Base-by-base conservation (phyloP, 1,140 invertebrate species). In the Telenomus remus region DNA sequence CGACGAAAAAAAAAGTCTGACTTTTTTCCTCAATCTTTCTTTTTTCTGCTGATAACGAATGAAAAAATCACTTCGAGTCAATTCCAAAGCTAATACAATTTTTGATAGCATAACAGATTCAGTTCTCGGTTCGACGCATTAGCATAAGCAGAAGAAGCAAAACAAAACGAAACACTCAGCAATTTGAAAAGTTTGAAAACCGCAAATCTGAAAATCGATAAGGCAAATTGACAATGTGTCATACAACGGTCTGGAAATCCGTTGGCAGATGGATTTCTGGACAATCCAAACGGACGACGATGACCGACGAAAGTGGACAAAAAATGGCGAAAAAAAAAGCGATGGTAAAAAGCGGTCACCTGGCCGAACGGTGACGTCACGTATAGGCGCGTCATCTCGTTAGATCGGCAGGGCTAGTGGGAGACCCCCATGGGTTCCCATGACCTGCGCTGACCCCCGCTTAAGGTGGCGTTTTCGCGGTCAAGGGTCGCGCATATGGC, bases 341-440 rank as follows among this genome's bases (percentile, higher is more conserved):
- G 12, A 49, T 11, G 27, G 42, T 35, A 72, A 76, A 76, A 76
- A 76, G 57, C 65, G 83, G 70, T 83, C 85, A 83, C 65, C 81
- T 84, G 84, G 81, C 64, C n/a, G n/a, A 19, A 13, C 19, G 4
- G 54, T 79, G 53, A 77, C 73, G 66, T 78, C 61, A 73, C 42
- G 15, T 85, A 85, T 77, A 60, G 78, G 51, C 63, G 50, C 74
- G 79, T 82, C 78, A 80, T 57, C 42, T 33, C 43, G 60, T 47
- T 16, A 11, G 56, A 11, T n/a, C 46, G 47, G 1, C 44, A 37
- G 16, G 53, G 42, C 54, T 47, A 37, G 44, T 51, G 43, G 14
- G 9, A 75, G 85, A 86, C 86, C 86, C 86, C 86, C 86, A 85
- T 81, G 86, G 80, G 85, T 87, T 88, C 86, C 86, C 86, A 88